Evolutionary conservation across 2,888 invertebrate genomes (phyloP).

Genomic region (Macrophya annulata): DNA sequence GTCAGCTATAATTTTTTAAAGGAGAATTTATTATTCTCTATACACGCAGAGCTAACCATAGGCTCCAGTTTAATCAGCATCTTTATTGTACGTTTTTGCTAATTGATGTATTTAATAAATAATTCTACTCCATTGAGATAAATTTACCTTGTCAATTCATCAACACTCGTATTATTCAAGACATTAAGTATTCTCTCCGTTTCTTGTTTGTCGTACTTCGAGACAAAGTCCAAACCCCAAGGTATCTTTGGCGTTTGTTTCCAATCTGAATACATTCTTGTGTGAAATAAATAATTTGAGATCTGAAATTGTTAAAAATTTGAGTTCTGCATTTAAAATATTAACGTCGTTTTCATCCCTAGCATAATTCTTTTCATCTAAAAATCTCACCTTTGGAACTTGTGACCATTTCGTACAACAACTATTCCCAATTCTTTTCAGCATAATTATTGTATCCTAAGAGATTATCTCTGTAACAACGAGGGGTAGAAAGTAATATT

Average conservation of each 20-base stretch:
- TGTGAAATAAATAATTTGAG: neutral
- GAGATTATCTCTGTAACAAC: neutral
- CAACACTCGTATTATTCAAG: neutral
- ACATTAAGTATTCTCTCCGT: conserved; percentile 25
- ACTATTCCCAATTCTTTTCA: neutral
- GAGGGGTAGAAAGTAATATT: neutral
- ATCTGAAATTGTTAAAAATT: conserved; percentile 1
- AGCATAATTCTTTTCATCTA: neutral
- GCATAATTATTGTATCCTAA: conserved; percentile 13
- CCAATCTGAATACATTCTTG: neutral
- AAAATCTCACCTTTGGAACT: neutral
- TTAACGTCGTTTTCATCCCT: neutral
- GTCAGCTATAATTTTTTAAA: neutral
- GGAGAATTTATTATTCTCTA: neutral
- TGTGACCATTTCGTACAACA: conserved; percentile 8
- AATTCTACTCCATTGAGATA: neutral
- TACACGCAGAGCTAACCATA: neutral
- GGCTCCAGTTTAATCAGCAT: neutral
- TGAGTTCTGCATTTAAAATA: neutral
- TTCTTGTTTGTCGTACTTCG: conserved; percentile 22
- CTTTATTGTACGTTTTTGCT: neutral
- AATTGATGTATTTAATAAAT: neutral
- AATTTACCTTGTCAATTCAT: neutral
- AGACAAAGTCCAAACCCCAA: neutral
- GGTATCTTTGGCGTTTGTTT: neutral